Percentiles rank a stretch among this genome's conserved stretches.
Conservation (phyloP, 2,888 invertebrate genomes). For the Megaustenia siamemsis region DNA sequence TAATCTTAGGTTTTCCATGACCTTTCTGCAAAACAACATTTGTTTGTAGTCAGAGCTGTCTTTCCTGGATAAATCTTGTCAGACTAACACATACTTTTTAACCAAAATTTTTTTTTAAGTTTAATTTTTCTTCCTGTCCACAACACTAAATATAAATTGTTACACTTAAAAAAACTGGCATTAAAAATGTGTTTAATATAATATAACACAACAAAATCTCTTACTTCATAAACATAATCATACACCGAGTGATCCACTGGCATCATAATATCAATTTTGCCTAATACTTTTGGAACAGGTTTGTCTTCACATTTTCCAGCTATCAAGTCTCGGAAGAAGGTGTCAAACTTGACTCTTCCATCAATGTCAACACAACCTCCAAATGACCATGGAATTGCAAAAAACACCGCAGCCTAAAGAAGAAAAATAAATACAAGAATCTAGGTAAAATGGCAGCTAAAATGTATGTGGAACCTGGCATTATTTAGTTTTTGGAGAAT, state of each 20-base stretch:
- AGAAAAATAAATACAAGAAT: not conserved
- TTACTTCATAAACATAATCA: slow-evolving; percentile 88
- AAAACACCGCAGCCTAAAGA: slow-evolving; percentile 86
- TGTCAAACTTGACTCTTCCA: slow-evolving; percentile 88
- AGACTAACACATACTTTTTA: too few relatives aligned
- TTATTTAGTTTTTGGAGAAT: too few relatives aligned
- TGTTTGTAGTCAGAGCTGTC: too few relatives aligned
- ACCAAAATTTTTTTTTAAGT: too few relatives aligned
- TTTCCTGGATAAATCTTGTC: too few relatives aligned
- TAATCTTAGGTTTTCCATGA: too few relatives aligned
- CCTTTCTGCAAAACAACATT: too few relatives aligned
- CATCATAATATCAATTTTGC: slow-evolving; percentile 86
- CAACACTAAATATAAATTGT: too few relatives aligned
- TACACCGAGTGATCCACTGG: slow-evolving; percentile 89
- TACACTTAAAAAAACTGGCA: too few relatives aligned
- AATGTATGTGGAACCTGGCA: not conserved
- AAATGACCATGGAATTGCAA: slow-evolving; percentile 90
- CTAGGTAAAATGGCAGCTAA: not conserved
- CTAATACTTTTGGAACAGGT: slow-evolving; percentile 84
- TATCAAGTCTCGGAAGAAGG: slow-evolving; percentile 84
- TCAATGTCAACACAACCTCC: slow-evolving; percentile 89
- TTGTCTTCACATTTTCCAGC: slow-evolving; percentile 80
- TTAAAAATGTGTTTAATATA: too few relatives aligned
- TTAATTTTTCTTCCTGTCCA: too few relatives aligned
- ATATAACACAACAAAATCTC: too few relatives aligned